Evolutionary conservation across 2,888 invertebrate genomes (phyloP).

Genomic region (Melipona bicolor): DNA sequence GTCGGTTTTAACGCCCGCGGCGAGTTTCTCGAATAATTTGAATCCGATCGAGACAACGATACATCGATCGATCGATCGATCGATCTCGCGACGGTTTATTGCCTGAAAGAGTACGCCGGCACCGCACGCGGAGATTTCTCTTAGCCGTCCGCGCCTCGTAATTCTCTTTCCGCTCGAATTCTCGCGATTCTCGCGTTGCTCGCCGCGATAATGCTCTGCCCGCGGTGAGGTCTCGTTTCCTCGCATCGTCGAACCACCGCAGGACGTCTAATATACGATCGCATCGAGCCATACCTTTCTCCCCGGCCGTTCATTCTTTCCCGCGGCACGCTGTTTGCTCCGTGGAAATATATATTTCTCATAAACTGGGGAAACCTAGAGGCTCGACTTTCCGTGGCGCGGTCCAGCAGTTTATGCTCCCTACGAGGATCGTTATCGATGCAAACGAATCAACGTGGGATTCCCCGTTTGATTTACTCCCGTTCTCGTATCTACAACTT

Average conservation of each 20-base stretch:
- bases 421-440: conserved; percentile 35
- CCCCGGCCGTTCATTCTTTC: conserved; percentile 39
- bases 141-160: conserved; percentile 53
- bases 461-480: conserved; percentile 35
- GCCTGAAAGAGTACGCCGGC: conserved; percentile 34
- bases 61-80: conserved; percentile 44
- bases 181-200: conserved; percentile 66
- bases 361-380: conserved; percentile 35
- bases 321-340: conserved; percentile 28
- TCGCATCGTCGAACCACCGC: conserved; percentile 48
- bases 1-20: conserved; percentile 27
- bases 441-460: conserved; percentile 35
- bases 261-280: conserved; percentile 48
- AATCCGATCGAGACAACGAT: conserved; percentile 52
- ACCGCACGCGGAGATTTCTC: conserved; percentile 33
- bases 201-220: conserved; percentile 56
- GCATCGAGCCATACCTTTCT: conserved; percentile 44
- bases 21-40: conserved; percentile 52
- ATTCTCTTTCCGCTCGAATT: conserved; percentile 72
- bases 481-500: conserved; percentile 25
- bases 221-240: conserved; percentile 56
- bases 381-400: conserved; percentile 14
- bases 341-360: conserved; percentile 43
- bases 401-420: not conserved
- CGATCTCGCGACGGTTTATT: conserved; percentile 27